Percentiles rank a stretch among this genome's conserved stretches.
These are phyloP conservation scores for Drosophila gunungcola DNA, from an alignment of 1,140 invertebrate genomes.

Conservation along the genomic window DNA sequence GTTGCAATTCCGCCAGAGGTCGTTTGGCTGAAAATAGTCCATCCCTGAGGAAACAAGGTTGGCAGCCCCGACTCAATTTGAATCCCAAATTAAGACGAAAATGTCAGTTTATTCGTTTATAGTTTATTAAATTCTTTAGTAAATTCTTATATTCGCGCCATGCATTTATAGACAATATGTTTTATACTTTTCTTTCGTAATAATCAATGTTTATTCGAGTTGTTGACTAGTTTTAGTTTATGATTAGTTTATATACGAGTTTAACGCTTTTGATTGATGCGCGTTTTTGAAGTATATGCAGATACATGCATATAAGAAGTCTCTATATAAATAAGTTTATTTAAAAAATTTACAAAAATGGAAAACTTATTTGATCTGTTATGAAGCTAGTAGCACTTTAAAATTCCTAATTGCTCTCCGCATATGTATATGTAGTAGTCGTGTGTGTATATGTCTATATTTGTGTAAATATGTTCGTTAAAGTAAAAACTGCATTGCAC, in stretches of 20 bases:
- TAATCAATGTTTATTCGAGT: slow-evolving; percentile 45
- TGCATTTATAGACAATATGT: slow-evolving; percentile 48
- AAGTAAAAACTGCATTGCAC: slow-evolving; percentile 82
- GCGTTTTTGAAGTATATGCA: slow-evolving; percentile 39
- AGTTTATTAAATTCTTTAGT: slow-evolving; percentile 56
- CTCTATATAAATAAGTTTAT: slow-evolving; percentile 41
- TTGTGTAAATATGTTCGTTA: slow-evolving; percentile 55
- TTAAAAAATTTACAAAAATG: slow-evolving; percentile 74
- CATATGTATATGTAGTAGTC: slow-evolving; percentile 38
- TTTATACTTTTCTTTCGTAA: slow-evolving; percentile 32
- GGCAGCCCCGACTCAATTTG: not conserved
- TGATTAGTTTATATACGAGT: slow-evolving; percentile 51
- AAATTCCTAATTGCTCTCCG: slow-evolving; percentile 31
- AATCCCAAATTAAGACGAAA: not conserved
- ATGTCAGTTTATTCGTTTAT: slow-evolving; percentile 18
- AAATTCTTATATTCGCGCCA: slow-evolving; percentile 51
- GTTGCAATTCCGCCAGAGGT: not conserved
- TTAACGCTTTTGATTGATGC: slow-evolving; percentile 47
- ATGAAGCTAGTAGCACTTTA: slow-evolving; percentile 54
- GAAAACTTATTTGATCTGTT: slow-evolving; percentile 48
- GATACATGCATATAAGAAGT: slow-evolving; percentile 33
- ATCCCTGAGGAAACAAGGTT: not conserved
- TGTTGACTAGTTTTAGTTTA: slow-evolving; percentile 47
- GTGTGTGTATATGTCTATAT: slow-evolving; percentile 38
- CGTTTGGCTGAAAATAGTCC: not conserved